Conservation (phyloP, 1,140 invertebrate species). For the Lepidurus arcticus region DNA sequence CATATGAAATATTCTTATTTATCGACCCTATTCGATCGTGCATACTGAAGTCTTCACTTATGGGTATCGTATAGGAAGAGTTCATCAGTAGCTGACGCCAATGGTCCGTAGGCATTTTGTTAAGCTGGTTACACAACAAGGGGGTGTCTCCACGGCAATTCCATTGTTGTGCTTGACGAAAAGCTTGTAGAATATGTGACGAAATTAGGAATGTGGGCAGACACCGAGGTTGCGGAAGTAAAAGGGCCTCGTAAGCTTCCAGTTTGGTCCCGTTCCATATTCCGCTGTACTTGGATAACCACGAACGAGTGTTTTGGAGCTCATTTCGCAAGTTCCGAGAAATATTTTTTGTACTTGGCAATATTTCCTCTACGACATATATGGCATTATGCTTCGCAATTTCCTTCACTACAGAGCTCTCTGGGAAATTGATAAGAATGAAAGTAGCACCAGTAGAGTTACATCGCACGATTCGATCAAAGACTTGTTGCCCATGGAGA, state of each 20-base stretch:
- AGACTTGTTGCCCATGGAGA: background rate
- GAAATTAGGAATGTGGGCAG: background rate
- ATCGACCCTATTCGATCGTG: background rate
- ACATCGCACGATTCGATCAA: background rate
- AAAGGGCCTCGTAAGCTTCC: background rate
- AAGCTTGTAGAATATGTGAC: background rate
- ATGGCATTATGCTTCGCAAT: background rate
- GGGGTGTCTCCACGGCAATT: slow-evolving; percentile 3
- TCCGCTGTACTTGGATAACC: slow-evolving; percentile 11
- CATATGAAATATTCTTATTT: background rate
- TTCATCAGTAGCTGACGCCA: background rate
- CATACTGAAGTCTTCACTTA: background rate
- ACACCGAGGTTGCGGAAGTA: background rate
- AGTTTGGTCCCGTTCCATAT: background rate
- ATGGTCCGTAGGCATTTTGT: background rate
- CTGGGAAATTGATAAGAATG: background rate
- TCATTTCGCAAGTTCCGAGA: background rate
- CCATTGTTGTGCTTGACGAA: slow-evolving; percentile 3
- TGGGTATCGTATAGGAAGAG: background rate
- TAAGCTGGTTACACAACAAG: background rate
- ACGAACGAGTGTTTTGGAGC: background rate
- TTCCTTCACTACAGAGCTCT: background rate
- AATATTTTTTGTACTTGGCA: background rate
- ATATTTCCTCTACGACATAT: background rate
- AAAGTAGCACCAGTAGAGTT: background rate